Evolutionary conservation across 2,888 invertebrate genomes (phyloP).

Genomic region (Cephus rjabovi): DNA sequence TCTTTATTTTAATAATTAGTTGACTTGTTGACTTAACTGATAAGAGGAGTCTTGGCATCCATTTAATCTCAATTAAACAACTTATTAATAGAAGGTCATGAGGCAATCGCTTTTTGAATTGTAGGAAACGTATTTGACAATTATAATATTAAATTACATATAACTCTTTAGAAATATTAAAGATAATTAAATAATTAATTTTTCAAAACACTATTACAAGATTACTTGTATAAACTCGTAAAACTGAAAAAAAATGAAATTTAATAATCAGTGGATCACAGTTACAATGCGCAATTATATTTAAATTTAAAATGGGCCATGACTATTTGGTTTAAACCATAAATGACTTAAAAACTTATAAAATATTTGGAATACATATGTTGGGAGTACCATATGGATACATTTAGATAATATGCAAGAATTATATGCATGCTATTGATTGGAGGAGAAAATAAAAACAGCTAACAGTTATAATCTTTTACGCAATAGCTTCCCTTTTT

Average conservation of each 20-base stretch:
- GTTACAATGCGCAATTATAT: not conserved
- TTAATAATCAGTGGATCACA: not conserved
- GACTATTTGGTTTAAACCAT: not conserved
- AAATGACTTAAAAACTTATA: not conserved
- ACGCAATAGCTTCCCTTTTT: not conserved
- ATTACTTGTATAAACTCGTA: not conserved
- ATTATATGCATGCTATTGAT: not conserved
- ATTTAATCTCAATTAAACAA: not conserved
- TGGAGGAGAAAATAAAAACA: not conserved
- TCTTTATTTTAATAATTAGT: not conserved
- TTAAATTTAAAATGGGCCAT: not conserved
- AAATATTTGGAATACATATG: not conserved
- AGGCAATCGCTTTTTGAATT: not conserved
- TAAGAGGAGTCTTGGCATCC: not conserved
- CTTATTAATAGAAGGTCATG: too few species aligned
- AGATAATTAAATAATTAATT: too few species aligned
- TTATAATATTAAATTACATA: not conserved
- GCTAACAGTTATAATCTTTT: not conserved
- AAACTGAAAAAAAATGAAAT: not conserved
- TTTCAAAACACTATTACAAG: not conserved
- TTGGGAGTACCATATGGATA: not conserved
- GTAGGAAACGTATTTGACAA: not conserved
- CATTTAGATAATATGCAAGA: not conserved
- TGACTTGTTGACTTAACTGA: not conserved
- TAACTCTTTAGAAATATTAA: not conserved